Conservation (phyloP, 2,888 invertebrate species). For the Tromatobia lineatoria region DNA sequence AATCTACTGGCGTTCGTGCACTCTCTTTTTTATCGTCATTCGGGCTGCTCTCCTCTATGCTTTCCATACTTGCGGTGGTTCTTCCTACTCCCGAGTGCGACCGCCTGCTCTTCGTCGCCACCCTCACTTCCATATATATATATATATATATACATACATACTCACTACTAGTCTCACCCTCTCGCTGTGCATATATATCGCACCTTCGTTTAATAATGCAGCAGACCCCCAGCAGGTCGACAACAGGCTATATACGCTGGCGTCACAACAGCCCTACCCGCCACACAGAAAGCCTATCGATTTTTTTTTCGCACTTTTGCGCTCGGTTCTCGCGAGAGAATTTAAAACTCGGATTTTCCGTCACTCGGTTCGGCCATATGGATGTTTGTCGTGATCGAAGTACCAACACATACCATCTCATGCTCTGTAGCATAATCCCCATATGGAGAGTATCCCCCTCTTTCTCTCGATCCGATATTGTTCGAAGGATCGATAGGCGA, state of each 20-base stretch:
- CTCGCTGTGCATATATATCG: conserved; percentile 18
- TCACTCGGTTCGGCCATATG: conserved; percentile 75
- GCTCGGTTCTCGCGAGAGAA: conserved; percentile 63
- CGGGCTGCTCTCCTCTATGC: conserved; percentile 22
- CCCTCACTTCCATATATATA: conserved; percentile 9
- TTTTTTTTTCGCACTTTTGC: conserved; percentile 61
- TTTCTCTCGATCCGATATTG: conserved; percentile 3
- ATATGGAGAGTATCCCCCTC: background rate
- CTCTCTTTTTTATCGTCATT: conserved; percentile 30
- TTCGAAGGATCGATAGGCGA: conserved; percentile 23
- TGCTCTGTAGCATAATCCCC: conserved; percentile 12
- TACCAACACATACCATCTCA: conserved; percentile 34
- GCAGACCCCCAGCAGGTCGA: conserved; percentile 23
- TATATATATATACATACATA: too few relatives aligned
- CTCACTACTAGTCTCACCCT: background rate
- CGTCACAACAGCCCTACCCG: conserved; percentile 60
- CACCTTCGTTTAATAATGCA: conserved; percentile 54
- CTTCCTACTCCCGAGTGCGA: conserved; percentile 13
- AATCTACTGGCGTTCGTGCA: conserved; percentile 31
- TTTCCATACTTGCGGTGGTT: conserved; percentile 18
- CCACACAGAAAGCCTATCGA: conserved; percentile 44
- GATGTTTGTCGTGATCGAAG: conserved; percentile 20
- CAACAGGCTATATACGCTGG: conserved; percentile 19
- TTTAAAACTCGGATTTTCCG: conserved; percentile 82
- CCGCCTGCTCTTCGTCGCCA: conserved; percentile 15